A percentile compares a stretch with the other conserved stretches of the same genome.
Conservation (phyloP, 1,140 invertebrate genomes). For the Hydropsyche tenuis region DNA sequence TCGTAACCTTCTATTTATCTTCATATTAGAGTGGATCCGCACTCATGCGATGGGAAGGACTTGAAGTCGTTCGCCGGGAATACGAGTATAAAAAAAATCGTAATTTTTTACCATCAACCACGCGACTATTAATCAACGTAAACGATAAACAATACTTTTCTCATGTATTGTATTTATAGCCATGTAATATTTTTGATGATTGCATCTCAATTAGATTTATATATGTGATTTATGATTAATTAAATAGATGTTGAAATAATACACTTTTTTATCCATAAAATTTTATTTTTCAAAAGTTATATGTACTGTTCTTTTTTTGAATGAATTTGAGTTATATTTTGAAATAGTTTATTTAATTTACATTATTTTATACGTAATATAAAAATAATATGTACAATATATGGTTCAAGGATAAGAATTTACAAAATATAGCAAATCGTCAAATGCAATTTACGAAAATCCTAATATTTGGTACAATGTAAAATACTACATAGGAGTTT, state of each 20-base stretch:
- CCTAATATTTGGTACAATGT: slow-evolving; percentile 34
- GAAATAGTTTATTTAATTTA: too few relatives aligned
- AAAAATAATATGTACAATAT: too few relatives aligned
- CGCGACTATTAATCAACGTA: slow-evolving; percentile 16
- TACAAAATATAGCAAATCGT: too few relatives aligned
- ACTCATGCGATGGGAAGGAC: slow-evolving; percentile 24
- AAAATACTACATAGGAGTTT: background rate
- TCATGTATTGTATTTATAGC: background rate
- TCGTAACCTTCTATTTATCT: slow-evolving; percentile 39
- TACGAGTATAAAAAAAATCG: background rate
- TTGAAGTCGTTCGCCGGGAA: background rate
- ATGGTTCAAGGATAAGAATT: too few relatives aligned
- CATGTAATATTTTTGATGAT: background rate
- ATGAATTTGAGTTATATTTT: too few relatives aligned
- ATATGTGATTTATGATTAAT: too few relatives aligned
- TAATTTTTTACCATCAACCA: slow-evolving; percentile 14
- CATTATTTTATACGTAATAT: too few relatives aligned
- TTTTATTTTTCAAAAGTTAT: too few relatives aligned
- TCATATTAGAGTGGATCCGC: slow-evolving; percentile 34
- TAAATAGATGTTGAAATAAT: too few relatives aligned
- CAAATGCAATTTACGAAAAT: slow-evolving; percentile 4
- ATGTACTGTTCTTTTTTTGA: too few relatives aligned
- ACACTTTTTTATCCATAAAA: too few relatives aligned
- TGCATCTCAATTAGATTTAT: too few relatives aligned
- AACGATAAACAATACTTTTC: background rate